A percentile compares a stretch with the other conserved stretches of the same genome.
These are phyloP conservation scores for Diploscapter pachys DNA, from an alignment of 1,140 invertebrate species.

Conservation along the genomic window DNA sequence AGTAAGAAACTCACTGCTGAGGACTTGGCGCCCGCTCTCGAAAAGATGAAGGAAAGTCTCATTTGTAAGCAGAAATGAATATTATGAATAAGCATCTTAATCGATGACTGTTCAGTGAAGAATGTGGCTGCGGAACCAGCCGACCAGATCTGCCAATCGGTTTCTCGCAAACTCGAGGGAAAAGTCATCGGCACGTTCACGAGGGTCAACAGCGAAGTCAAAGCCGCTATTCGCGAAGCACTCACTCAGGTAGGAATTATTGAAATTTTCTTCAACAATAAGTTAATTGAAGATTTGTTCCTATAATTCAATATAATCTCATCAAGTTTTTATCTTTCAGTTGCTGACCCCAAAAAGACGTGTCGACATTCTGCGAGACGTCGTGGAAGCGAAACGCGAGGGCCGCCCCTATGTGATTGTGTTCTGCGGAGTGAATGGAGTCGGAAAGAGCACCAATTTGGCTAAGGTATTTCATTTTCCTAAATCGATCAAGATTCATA, in stretches of 20 bases:
- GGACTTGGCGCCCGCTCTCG: constrained; percentile 79
- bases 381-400: constrained; percentile 77
- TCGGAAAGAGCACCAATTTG: constrained; percentile 98
- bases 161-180: constrained; percentile 84
- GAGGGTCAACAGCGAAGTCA: constrained; percentile 80
- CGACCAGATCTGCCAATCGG: constrained; percentile 87
- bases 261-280: background rate
- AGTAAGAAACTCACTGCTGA: constrained; percentile 61
- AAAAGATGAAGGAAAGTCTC: constrained; percentile 92
- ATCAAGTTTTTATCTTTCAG: constrained; percentile 58
- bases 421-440: constrained; percentile 99
- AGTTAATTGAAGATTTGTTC: constrained; percentile 1
- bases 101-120: constrained; percentile 67
- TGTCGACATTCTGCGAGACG: constrained; percentile 93
- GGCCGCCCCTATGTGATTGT: constrained; percentile 87
- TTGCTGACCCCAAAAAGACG: constrained; percentile 88
- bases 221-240: constrained; percentile 69
- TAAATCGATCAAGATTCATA: too few species aligned
- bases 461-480: constrained; percentile 72
- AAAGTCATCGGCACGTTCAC: constrained; percentile 67
- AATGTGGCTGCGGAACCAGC: constrained; percentile 97
- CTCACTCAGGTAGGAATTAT: constrained; percentile 40
- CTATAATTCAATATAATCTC: too few species aligned
- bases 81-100: constrained; percentile 18
- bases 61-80: constrained; percentile 65